Conservation (phyloP, 2,888 invertebrate species). For the Tortricodes alternella region DNA sequence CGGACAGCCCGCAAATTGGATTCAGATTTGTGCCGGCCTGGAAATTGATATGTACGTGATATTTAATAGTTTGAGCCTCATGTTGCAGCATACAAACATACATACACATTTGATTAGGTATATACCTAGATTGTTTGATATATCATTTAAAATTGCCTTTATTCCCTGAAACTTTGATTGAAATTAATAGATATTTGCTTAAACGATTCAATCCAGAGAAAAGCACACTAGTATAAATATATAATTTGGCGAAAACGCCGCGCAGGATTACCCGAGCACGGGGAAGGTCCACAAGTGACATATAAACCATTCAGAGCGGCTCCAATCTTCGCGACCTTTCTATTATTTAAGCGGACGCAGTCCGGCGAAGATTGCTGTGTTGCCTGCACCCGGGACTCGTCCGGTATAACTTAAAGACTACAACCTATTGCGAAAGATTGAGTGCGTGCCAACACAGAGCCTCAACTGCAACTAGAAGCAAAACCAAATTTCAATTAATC, state of each 20-base stretch:
- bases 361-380: constrained; percentile 66
- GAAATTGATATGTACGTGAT: constrained; percentile 80
- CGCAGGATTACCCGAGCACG: constrained; percentile 63
- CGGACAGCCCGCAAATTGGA: constrained; percentile 82
- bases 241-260: constrained; percentile 69
- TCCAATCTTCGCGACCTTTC: constrained; percentile 79
- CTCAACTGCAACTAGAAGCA: too few relatives aligned
- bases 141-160: neutral
- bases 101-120: constrained; percentile 33
- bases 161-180: neutral
- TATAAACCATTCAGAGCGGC: constrained; percentile 78
- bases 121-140: neutral
- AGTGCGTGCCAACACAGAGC: neutral
- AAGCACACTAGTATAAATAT: constrained; percentile 71
- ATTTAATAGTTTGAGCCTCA: constrained; percentile 66
- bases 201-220: constrained; percentile 55
- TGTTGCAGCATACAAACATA: constrained; percentile 52
- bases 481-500: too few relatives aligned
- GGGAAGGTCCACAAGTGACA: constrained; percentile 76
- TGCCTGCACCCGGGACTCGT: constrained; percentile 13
- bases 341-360: constrained; percentile 78
- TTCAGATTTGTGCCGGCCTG: constrained; percentile 77
- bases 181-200: neutral
- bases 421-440: constrained; percentile 3
- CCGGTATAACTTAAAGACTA: constrained; percentile 15